Evolutionary conservation across 2,888 invertebrate species (phyloP).

Genomic region (Caprella mutica): DNA sequence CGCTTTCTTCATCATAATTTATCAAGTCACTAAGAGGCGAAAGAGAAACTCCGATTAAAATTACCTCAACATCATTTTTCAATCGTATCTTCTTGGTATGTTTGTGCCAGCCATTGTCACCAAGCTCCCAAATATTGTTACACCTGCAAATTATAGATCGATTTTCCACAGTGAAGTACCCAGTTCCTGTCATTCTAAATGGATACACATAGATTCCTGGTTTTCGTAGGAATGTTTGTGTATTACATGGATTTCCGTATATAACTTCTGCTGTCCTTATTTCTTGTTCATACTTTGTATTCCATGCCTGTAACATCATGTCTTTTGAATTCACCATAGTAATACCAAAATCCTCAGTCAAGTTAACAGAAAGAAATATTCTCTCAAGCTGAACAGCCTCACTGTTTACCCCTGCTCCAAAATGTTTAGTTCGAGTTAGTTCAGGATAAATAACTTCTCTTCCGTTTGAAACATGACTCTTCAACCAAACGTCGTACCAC

Average conservation of each 20-base stretch:
- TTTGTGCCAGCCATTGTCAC: not conserved
- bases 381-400: not conserved
- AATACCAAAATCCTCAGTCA: not conserved
- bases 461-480: constrained; percentile 1
- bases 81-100: not conserved
- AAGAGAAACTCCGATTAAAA: not conserved
- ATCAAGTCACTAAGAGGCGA: not conserved
- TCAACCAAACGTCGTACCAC: constrained; percentile 22
- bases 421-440: constrained; percentile 19
- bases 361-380: not conserved
- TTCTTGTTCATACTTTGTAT: not conserved
- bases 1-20: too few species aligned
- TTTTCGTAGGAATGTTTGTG: not conserved
- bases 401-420: constrained; percentile 11
- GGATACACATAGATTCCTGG: not conserved
- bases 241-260: not conserved
- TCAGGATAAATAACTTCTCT: constrained; percentile 29
- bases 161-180: too few species aligned
- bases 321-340: not conserved
- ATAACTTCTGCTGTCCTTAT: not conserved
- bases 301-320: not conserved
- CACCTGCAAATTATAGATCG: too few species aligned
- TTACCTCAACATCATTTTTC: not conserved
- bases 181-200: not conserved
- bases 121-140: too few species aligned